These are phyloP conservation scores for Eidolon helvum DNA, from an alignment of 2,113 vertebrate species.

Conservation along the genomic window DNA sequence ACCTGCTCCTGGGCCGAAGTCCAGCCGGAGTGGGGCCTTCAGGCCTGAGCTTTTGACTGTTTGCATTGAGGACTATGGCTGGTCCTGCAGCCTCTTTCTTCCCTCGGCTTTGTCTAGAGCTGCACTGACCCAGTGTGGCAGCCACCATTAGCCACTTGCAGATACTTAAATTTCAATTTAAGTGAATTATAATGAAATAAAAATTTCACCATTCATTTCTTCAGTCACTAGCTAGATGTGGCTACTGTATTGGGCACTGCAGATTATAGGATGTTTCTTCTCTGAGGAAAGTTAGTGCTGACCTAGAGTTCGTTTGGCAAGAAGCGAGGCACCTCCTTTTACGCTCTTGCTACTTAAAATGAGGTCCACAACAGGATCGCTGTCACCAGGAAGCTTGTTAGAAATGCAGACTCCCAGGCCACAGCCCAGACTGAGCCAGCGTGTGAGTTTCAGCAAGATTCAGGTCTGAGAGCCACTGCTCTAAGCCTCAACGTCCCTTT, in stretches of 20 bases:
- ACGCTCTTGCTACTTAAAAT: not conserved
- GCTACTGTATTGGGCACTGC: not conserved
- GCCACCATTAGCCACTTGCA: not conserved
- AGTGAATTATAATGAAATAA: not conserved
- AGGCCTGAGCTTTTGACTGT: not conserved
- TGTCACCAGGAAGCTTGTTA: not conserved
- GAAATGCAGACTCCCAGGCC: not conserved
- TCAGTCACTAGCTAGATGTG: not conserved
- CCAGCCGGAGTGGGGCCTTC: not conserved
- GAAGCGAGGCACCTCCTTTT: not conserved
- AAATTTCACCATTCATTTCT: not conserved
- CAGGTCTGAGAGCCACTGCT: not conserved
- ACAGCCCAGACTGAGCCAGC: not conserved
- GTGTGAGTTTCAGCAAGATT: not conserved
- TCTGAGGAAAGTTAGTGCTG: not conserved
- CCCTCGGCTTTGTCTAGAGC: not conserved
- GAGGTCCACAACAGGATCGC: rapidly evolving
- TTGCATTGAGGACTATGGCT: no score
- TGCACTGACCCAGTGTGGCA: not conserved
- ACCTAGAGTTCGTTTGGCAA: not conserved
- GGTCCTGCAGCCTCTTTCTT: not conserved
- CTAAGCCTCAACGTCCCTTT: not conserved
- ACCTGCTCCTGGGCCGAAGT: not conserved
- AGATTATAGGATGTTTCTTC: not conserved
- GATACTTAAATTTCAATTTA: not conserved